Evolutionary conservation across 1,140 invertebrate species (phyloP), one percentile per base, ranked within the genome.

Genomic region (Pachyrhynchus sulphureomaculatus): DNA sequence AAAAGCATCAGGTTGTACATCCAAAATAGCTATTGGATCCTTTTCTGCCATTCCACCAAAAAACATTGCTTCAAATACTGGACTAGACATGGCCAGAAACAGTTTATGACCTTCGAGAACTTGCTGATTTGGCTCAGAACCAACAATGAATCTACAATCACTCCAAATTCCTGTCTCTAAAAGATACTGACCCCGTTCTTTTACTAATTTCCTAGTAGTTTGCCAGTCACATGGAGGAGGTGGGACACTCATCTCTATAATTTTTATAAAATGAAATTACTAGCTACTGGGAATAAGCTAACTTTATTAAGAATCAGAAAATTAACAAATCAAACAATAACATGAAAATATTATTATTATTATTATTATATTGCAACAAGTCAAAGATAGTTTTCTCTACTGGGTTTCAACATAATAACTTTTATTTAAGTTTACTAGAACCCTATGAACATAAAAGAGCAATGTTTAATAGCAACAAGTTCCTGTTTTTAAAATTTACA

Each of bases 1-100:
- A 68, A 94, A 94, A 6, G 90, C 89, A 68, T 92, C 88, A 2
- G 91, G 89, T 72, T 91, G 88, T 2, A 93, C 87, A 78, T 94
- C 91, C 20, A 86, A 79, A 66, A 94, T 91, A 2, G 83, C 81
- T 62, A 93, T 91, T 0, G 86, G 85, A 66, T 84, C 80, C 66
- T 82, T 90, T 78, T 77, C 88, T 68, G 83, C 86, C 81, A 80
- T 86, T 72, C 71, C 87, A 71, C 83, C 87, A 81, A 79, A 93
- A 81, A 92, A 92, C 91, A 78, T 91, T 65, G 81, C 88, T 80
- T 83, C 90, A 83, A 83, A 90, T 1, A 92, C 91, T 8, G 91
- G 91, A 66, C 89, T 92, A 0, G 88, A 86, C 88, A 91, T 92
- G 0, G 90, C 89, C 36, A 93, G 76, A 32, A 93, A 83, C 21